Percentiles rank a stretch among this genome's conserved stretches.
These are phyloP conservation scores for Tipula vernalis DNA, from an alignment of 2,888 invertebrate genomes.

Conservation along the genomic window DNA sequence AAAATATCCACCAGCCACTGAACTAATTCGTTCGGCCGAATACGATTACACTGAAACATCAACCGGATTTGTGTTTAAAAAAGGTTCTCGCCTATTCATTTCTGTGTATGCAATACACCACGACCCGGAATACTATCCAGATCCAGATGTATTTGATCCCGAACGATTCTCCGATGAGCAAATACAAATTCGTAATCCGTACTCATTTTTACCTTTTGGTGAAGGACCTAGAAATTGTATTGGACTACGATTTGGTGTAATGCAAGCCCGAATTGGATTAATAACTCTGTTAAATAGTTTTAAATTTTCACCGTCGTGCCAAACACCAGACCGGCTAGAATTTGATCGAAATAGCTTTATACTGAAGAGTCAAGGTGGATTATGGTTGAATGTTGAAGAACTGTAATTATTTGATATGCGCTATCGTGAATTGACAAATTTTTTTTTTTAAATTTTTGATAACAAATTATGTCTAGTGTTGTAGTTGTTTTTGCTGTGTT, in stretches of 20 bases:
- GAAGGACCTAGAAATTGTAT: slow-evolving; percentile 24
- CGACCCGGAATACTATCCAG: slow-evolving; percentile 27
- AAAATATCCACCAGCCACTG: slow-evolving; percentile 15
- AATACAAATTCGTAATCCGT: slow-evolving; percentile 20
- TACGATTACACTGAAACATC: slow-evolving; percentile 18
- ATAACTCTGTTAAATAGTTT: slow-evolving; percentile 15
- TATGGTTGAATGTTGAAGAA: slow-evolving; percentile 17
- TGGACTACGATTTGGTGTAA: slow-evolving; percentile 16
- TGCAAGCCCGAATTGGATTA: slow-evolving; percentile 16
- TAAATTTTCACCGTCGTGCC: slow-evolving; percentile 5
- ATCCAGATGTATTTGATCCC: slow-evolving; percentile 30
- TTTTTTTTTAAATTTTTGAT: no score
- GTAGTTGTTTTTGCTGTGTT: no score
- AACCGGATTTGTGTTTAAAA: slow-evolving; percentile 21
- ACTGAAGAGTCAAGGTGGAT: slow-evolving; percentile 13
- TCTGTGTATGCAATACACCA: slow-evolving; percentile 26
- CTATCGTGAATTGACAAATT: no score
- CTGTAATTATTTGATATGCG: slow-evolving; percentile 14
- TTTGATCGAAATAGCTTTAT: slow-evolving; percentile 12
- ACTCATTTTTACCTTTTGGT: slow-evolving; percentile 26
- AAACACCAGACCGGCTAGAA: slow-evolving; percentile 13
- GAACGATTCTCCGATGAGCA: slow-evolving; percentile 26
- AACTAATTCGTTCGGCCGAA: slow-evolving; percentile 13
- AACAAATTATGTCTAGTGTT: no score
- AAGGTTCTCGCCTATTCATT: slow-evolving; percentile 22